Evolutionary conservation across 2,797 vertebrate species (phyloP).

Genomic region (Betta splendens): DNA sequence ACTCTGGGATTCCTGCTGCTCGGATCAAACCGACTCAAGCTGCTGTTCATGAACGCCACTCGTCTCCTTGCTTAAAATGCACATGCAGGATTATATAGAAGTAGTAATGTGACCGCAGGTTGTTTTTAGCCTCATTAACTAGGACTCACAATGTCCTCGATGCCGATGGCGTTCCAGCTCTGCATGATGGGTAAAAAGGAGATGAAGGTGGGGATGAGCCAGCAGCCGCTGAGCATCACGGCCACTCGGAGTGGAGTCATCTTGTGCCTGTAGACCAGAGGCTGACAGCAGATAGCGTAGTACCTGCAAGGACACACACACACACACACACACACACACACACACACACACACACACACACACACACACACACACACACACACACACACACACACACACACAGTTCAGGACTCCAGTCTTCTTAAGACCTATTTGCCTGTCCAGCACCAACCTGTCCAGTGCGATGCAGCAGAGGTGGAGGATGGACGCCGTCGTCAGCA

Average conservation of each 20-base stretch:
- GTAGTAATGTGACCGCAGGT: not conserved
- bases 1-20: constrained; percentile 55
- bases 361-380: too few relatives aligned
- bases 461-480: constrained; percentile 87
- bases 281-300: constrained; percentile 87
- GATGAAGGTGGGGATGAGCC: constrained; percentile 86
- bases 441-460: constrained; percentile 80
- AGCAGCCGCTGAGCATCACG: constrained; percentile 84
- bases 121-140: too few relatives aligned
- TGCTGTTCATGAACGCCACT: constrained; percentile 40
- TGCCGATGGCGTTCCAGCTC: constrained; percentile 87
- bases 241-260: constrained; percentile 84
- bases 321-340: not conserved
- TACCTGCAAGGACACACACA: constrained; percentile 73
- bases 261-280: constrained; percentile 86
- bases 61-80: constrained; percentile 6
- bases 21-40: constrained; percentile 41
- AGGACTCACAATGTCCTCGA: constrained; percentile 83
- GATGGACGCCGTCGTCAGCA: constrained; percentile 84
- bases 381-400: too few relatives aligned
- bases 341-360: too few relatives aligned
- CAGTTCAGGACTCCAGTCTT: too few relatives aligned
- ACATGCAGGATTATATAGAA: constrained; percentile 2
- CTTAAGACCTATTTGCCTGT: too few relatives aligned
- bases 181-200: constrained; percentile 88